A percentile compares a stretch with the other conserved stretches of the same genome.
Evolutionary conservation across 1,140 invertebrate genomes (phyloP).

Genomic region (Pteromalus puparum): DNA sequence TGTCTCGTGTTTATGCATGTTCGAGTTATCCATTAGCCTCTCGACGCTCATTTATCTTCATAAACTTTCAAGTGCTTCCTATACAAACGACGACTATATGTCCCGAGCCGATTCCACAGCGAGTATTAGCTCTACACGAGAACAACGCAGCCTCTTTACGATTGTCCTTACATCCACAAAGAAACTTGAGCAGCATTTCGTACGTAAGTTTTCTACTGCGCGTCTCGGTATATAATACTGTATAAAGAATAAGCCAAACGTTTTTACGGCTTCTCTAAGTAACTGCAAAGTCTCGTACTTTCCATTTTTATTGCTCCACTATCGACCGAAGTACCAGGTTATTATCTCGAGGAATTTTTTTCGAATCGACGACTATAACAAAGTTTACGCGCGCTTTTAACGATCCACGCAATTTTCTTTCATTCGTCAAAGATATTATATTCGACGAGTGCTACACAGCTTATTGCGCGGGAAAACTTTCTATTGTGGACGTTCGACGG

Average conservation of each 20-base stretch:
- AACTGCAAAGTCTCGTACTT: slow-evolving; percentile 3
- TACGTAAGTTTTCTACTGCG: neutral
- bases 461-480: neutral
- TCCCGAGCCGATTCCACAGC: neutral
- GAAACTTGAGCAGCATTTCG: neutral
- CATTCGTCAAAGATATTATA: neutral
- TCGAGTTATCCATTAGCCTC: neutral
- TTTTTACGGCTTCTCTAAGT: neutral
- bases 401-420: neutral
- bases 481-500: neutral
- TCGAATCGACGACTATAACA: neutral
- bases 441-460: neutral
- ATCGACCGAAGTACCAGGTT: neutral
- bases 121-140: neutral
- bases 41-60: neutral
- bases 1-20: neutral
- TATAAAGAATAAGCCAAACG: neutral
- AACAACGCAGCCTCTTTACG: neutral
- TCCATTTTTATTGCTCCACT: neutral
- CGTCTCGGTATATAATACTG: neutral
- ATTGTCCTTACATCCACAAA: too few species aligned
- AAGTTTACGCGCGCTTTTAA: neutral
- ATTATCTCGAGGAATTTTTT: neutral
- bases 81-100: neutral
- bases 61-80: neutral